Evolutionary conservation across 1,140 invertebrate species (phyloP).

Genomic region (Drosophila biarmipes): DNA sequence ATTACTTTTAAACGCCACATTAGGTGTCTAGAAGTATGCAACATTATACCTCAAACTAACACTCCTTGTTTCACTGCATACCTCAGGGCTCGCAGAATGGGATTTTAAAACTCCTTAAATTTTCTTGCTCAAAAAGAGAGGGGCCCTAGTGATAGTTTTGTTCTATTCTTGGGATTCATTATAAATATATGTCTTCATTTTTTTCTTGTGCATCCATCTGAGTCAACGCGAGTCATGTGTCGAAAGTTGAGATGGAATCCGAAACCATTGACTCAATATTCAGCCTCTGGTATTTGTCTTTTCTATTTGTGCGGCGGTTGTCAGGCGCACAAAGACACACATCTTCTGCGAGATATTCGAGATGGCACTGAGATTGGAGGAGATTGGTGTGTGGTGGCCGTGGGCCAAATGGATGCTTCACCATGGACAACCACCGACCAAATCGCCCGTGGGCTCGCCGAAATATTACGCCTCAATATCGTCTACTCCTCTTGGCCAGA

Average conservation of each 20-base stretch:
- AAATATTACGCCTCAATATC: conserved; percentile 43
- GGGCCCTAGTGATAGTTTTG: too few relatives aligned
- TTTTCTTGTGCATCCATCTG: background rate
- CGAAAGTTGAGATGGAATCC: background rate
- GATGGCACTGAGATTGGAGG: background rate
- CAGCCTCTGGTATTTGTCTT: conserved; percentile 59
- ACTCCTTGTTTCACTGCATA: too few relatives aligned
- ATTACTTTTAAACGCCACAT: too few relatives aligned
- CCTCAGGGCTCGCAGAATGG: too few relatives aligned
- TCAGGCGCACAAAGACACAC: conserved; percentile 55
- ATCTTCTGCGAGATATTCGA: conserved; percentile 3
- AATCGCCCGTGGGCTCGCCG: background rate
- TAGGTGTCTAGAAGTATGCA: too few relatives aligned
- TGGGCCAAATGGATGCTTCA: conserved; percentile 12
- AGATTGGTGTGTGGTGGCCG: conserved; percentile 1
- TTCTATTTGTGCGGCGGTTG: conserved; percentile 62
- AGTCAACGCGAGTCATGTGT: conserved; percentile 1
- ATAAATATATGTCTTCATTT: too few relatives aligned
- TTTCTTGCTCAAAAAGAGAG: too few relatives aligned
- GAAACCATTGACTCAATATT: conserved; percentile 19
- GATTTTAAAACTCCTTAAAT: too few relatives aligned
- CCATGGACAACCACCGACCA: conserved; percentile 15
- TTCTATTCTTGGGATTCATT: too few relatives aligned
- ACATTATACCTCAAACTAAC: too few relatives aligned
- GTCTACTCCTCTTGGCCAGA: conserved; percentile 48